Conservation (phyloP, 2,888 invertebrate genomes). For the Keiferia lycopersicella region DNA sequence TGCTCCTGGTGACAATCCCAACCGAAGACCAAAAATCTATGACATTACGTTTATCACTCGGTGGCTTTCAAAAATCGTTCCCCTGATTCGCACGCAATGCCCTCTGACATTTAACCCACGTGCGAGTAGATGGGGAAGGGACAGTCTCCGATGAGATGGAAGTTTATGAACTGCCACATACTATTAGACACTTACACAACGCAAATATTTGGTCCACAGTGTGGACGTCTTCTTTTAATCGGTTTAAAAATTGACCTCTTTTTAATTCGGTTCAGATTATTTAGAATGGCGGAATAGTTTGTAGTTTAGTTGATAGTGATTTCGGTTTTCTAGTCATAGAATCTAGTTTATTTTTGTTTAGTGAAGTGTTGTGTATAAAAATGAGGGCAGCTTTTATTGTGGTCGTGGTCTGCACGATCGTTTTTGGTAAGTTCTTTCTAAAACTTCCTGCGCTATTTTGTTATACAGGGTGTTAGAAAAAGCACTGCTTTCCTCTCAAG, state of each 20-base stretch:
- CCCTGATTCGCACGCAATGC: neutral
- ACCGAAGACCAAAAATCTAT: too few species aligned
- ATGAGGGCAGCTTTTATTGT: neutral
- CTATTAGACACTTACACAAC: neutral
- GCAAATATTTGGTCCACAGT: neutral
- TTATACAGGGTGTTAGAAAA: too few species aligned
- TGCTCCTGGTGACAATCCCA: too few species aligned
- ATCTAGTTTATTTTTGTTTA: neutral
- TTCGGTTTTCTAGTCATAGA: neutral
- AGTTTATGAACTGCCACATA: neutral
- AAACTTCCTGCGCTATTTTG: too few species aligned
- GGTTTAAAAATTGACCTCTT: neutral
- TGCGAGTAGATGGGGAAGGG: neutral
- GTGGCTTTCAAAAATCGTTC: neutral
- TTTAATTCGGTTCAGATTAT: neutral
- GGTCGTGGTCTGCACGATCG: neutral
- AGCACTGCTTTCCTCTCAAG: too few species aligned
- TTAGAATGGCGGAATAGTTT: neutral
- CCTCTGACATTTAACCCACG: constrained; percentile 3
- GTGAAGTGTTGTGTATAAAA: constrained; percentile 3
- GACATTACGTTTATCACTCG: neutral
- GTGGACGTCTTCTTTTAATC: neutral
- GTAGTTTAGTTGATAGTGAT: neutral
- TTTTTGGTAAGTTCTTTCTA: neutral
- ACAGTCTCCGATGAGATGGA: neutral